Conservation (phyloP, 2,113 vertebrate species). For the Cephalopterus ornatus region DNA sequence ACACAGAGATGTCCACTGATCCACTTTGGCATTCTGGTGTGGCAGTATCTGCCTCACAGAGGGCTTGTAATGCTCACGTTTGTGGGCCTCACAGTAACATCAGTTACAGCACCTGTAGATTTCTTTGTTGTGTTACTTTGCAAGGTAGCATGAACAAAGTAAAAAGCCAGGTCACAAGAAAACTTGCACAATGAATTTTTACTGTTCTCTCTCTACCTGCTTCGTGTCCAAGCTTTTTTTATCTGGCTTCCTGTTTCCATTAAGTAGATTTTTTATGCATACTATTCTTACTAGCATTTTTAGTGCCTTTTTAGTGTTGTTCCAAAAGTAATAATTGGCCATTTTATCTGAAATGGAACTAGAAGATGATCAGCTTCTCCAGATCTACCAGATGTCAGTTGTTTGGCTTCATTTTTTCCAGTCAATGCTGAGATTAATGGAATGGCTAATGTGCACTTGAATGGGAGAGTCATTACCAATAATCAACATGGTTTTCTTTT, state of each 20-base stretch:
- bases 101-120: background rate
- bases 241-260: background rate
- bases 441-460: constrained; percentile 5
- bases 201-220: background rate
- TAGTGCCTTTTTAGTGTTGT: background rate
- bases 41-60: background rate
- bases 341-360: background rate
- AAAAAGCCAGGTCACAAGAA: background rate
- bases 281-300: background rate
- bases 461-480: background rate
- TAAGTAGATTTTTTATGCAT: background rate
- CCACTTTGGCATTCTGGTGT: background rate
- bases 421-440: background rate
- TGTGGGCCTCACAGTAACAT: background rate
- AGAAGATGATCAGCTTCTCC: background rate
- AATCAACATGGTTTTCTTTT: background rate
- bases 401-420: background rate
- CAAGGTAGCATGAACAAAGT: background rate
- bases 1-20: fast-evolving
- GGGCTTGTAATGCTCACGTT: background rate
- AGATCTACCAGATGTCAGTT: background rate
- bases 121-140: background rate
- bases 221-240: background rate
- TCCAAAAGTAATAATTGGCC: background rate
- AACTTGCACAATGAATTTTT: background rate